Evolutionary conservation across 2,888 invertebrate genomes (phyloP).

Genomic region (Lasioglossum morio): DNA sequence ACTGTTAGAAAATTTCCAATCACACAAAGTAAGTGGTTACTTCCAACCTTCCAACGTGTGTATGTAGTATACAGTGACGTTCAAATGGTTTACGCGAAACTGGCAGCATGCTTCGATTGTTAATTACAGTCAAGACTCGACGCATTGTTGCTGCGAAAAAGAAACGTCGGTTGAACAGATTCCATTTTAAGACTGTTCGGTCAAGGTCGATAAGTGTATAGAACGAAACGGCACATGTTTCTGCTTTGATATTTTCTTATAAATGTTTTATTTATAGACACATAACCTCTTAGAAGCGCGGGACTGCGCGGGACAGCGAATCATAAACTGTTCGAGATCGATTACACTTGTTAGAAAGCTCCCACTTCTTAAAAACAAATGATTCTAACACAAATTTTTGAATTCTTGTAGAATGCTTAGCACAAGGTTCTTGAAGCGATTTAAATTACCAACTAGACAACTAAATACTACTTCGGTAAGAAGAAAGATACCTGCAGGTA

Average conservation of each 20-base stretch:
- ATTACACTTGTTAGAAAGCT: background rate
- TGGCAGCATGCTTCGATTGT: background rate
- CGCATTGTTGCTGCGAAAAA: background rate
- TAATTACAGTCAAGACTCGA: background rate
- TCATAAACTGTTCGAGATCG: background rate
- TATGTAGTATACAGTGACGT: background rate
- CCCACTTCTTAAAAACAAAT: background rate
- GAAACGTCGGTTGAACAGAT: background rate
- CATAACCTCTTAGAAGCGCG: slow-evolving; percentile 24
- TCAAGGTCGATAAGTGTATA: slow-evolving; percentile 32
- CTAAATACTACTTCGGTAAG: slow-evolving; percentile 16
- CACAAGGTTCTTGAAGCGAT: slow-evolving; percentile 16
- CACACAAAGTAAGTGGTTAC: slow-evolving; percentile 24
- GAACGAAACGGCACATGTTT: background rate
- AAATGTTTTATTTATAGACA: slow-evolving; percentile 34
- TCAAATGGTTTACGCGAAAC: background rate
- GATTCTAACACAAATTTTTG: background rate
- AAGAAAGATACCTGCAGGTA: slow-evolving; percentile 4
- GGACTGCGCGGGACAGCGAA: background rate
- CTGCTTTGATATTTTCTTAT: slow-evolving; percentile 7
- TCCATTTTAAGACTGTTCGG: background rate
- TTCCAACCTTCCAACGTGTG: no score
- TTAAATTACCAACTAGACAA: slow-evolving; percentile 28
- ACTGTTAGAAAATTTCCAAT: background rate
- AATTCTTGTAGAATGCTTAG: slow-evolving; percentile 33